These are phyloP conservation scores for Gopherus evgoodei DNA, from an alignment of 2,113 vertebrate species.

Conservation along the genomic window DNA sequence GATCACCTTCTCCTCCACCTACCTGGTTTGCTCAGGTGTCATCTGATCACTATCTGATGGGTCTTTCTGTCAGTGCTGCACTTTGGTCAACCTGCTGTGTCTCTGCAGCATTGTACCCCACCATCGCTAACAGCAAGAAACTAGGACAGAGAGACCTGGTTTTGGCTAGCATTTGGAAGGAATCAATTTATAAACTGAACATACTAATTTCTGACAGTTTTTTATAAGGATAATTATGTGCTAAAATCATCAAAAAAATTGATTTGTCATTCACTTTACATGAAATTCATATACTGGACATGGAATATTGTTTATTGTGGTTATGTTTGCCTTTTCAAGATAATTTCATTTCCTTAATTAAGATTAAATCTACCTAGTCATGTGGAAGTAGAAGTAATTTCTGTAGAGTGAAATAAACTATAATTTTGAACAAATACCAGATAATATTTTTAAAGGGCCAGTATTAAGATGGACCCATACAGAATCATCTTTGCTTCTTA, in stretches of 20 bases:
- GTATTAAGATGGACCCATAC: background rate
- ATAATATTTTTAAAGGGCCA: background rate
- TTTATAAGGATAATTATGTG: background rate
- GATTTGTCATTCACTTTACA: background rate
- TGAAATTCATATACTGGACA: background rate
- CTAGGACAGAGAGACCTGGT: fast-evolving
- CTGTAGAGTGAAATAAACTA: background rate
- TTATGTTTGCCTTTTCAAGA: background rate
- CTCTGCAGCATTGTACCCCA: background rate
- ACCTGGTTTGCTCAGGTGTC: background rate
- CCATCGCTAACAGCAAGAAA: background rate
- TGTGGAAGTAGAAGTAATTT: background rate
- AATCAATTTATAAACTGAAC: background rate
- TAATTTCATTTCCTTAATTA: background rate
- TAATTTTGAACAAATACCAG: background rate
- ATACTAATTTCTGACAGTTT: background rate
- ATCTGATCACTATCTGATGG: background rate
- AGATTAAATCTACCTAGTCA: background rate
- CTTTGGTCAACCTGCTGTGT: background rate
- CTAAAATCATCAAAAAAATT: background rate
- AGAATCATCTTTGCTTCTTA: background rate
- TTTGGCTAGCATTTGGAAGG: background rate
- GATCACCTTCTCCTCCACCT: background rate
- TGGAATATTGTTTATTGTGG: background rate
- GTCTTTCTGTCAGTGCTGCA: background rate